Percentiles rank a stretch among this genome's conserved stretches.
Evolutionary conservation across 2,797 vertebrate genomes (phyloP).

Genomic region (Hydrolagus colliei): DNA sequence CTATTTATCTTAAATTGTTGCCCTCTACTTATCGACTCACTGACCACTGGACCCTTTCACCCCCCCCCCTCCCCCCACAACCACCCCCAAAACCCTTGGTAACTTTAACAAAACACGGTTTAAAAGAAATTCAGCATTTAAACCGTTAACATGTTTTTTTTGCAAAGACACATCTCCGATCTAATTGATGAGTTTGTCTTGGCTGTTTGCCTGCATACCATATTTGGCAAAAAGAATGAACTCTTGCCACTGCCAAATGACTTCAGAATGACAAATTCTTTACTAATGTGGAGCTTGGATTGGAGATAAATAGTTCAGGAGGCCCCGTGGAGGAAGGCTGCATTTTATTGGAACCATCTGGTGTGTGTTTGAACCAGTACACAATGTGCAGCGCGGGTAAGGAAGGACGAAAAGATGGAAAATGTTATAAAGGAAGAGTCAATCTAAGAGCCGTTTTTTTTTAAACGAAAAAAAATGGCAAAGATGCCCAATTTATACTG

Average conservation of each 20-base stretch:
- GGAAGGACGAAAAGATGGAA: not conserved
- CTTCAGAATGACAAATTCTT: conserved; percentile 16
- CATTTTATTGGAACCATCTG: conserved; percentile 13
- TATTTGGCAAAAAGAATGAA: conserved; percentile 24
- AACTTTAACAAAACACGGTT: no score
- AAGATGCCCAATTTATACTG: no score
- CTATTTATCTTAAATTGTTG: no score
- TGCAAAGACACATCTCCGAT: not conserved
- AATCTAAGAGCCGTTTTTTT: not conserved
- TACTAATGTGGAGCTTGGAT: conserved; percentile 3
- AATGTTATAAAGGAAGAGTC: no score
- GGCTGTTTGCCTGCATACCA: not conserved
- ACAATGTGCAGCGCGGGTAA: not conserved
- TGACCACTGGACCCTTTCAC: no score
- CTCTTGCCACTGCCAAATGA: not conserved
- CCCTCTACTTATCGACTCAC: no score
- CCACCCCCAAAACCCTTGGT: no score
- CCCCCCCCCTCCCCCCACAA: no score
- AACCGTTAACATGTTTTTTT: conserved; percentile 1
- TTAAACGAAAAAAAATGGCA: not conserved
- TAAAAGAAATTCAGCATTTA: not conserved
- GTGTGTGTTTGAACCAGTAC: not conserved
- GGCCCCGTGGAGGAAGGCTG: conserved; percentile 5
- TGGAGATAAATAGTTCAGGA: not conserved
- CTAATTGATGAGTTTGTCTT: not conserved